These are phyloP conservation scores for Ischnus inquisitorius DNA, from an alignment of 2,888 invertebrate species.

Conservation along the genomic window DNA sequence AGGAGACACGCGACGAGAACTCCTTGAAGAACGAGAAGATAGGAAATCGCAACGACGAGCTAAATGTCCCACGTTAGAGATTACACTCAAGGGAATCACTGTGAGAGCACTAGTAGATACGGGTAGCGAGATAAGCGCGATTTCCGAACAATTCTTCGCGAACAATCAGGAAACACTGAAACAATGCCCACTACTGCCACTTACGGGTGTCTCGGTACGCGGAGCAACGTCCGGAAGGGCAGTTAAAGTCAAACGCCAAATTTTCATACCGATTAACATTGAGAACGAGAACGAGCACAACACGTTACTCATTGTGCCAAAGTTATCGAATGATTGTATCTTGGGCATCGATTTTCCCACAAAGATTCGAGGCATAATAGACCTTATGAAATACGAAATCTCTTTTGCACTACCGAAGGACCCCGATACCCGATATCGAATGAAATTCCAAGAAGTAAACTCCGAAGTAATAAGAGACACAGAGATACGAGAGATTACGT, in stretches of 20 bases:
- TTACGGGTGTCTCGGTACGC: not conserved
- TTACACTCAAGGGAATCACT: not conserved
- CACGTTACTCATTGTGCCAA: not conserved
- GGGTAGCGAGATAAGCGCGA: not conserved
- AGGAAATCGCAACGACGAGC: not conserved
- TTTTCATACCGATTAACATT: not conserved
- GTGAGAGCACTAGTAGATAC: not conserved
- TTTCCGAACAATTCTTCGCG: not conserved
- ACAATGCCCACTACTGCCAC: not conserved
- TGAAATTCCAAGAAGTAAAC: not conserved
- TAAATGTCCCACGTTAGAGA: not conserved
- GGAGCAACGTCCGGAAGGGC: constrained; percentile 1
- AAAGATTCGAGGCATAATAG: not conserved
- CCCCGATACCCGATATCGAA: not conserved
- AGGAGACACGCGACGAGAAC: not conserved
- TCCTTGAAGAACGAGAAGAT: not conserved
- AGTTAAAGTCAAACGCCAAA: not conserved
- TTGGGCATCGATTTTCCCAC: not conserved
- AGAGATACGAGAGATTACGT: not conserved
- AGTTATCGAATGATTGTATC: not conserved
- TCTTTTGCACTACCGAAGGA: not conserved
- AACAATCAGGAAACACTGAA: not conserved
- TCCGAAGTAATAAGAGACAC: not conserved
- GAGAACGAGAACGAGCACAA: not conserved
- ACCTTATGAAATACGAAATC: not conserved